These are phyloP conservation scores for Drosophila ogumai DNA, from an alignment of 1,140 invertebrate genomes.

Conservation along the genomic window DNA sequence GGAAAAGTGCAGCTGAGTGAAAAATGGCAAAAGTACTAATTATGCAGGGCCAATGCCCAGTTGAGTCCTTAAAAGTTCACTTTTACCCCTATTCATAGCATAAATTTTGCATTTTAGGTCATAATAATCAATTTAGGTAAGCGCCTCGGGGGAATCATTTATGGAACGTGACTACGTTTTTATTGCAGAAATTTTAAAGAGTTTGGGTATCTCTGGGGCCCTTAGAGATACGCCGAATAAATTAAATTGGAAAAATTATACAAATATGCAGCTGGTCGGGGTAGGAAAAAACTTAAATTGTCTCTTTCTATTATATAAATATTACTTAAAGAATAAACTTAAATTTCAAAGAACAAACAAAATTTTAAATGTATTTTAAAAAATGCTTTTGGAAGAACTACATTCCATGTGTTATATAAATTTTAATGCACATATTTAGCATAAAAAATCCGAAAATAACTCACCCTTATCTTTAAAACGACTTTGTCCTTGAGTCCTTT, in stretches of 20 bases:
- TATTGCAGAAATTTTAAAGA: constrained; percentile 22
- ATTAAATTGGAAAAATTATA: background rate
- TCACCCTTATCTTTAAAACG: too few relatives aligned
- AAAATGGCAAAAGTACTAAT: constrained; percentile 29
- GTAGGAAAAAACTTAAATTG: background rate
- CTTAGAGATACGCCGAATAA: background rate
- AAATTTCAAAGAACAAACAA: background rate
- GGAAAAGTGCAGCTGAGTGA: constrained; percentile 12
- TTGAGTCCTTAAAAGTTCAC: constrained; percentile 21
- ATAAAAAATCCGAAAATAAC: background rate
- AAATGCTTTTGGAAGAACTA: background rate
- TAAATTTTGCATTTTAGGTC: constrained; percentile 36
- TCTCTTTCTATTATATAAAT: background rate
- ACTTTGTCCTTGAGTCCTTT: constrained; percentile 5
- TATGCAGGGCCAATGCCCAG: constrained; percentile 28
- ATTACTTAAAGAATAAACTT: background rate
- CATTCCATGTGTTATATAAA: background rate
- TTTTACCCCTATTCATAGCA: constrained; percentile 9
- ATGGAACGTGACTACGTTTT: constrained; percentile 51
- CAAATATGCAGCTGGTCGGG: background rate
- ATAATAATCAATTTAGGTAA: constrained; percentile 63
- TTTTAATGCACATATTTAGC: background rate
- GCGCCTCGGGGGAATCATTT: constrained; percentile 34
- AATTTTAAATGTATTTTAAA: background rate
- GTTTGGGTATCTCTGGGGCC: background rate